phyloP scores from a whole-genome alignment of 2,888 invertebrate species.

The Cephus nigrinus region DNA sequence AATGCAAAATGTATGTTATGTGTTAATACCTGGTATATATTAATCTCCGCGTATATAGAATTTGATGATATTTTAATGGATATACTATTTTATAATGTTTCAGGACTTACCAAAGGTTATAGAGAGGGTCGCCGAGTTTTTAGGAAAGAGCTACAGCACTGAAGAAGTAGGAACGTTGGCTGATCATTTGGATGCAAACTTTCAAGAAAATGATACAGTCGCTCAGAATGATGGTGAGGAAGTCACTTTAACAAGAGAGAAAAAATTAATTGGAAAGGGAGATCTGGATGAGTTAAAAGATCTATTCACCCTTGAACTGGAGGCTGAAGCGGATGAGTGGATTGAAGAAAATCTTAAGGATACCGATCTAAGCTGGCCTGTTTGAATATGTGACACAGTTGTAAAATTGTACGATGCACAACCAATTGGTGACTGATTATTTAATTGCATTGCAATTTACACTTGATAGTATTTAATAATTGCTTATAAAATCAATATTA shows the following conservation, averaged over 20 bases:
- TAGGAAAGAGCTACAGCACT: constrained; percentile 69
- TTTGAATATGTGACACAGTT: no score
- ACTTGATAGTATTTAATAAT: no score
- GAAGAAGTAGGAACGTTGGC: constrained; percentile 73
- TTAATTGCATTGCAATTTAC: no score
- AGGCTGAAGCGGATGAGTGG: constrained; percentile 75
- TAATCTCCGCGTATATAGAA: no score
- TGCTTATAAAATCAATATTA: no score
- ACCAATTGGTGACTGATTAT: no score
- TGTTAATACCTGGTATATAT: no score
- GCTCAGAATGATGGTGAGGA: constrained; percentile 75
- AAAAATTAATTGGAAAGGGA: constrained; percentile 44
- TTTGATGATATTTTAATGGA: neutral
- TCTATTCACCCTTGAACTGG: constrained; percentile 76
- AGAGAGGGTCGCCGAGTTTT: constrained; percentile 71
- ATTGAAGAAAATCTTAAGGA: constrained; percentile 72
- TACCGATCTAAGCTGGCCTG: constrained; percentile 72
- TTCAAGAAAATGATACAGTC: constrained; percentile 82
- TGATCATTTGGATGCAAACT: constrained; percentile 82
- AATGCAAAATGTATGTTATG: constrained; percentile 71
- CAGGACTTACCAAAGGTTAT: constrained; percentile 72
- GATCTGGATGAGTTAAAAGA: constrained; percentile 76
- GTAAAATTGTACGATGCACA: no score
- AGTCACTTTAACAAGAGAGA: constrained; percentile 73
- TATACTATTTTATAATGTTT: constrained; percentile 29